Base-by-base conservation (phyloP, 2,797 vertebrate genomes). In the Alfaro cultratus region DNA sequence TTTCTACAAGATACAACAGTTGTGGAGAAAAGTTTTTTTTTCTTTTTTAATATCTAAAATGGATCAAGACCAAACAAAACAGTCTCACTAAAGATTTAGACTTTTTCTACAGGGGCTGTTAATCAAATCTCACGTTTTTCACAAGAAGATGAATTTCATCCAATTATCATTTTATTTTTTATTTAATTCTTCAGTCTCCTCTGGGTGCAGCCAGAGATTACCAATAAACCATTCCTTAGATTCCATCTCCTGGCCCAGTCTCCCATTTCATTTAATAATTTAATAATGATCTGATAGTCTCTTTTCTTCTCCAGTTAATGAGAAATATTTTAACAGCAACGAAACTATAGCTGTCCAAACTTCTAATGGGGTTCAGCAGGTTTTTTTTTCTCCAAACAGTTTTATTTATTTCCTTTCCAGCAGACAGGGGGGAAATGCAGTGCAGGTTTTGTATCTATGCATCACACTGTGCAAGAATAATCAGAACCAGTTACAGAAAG, bases 241-340 rank as follows among this genome's bases (percentile, higher is more conserved):
- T 73, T 47, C 43, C 41, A 78, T 70, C 34, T 76, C 41, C 36
- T 55, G n/a, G 49, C 36, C 64, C 47, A n/a, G 29, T n/a, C 1
- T 76, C 49, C 49, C 39, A 62, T 64, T 45, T 64, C 47, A 46
- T 57, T 39, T 47, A 12, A n/a, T 76, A 74, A 60, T 31, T 70
- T 21, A 46, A 76, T 68, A 47, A 47, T 12, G 41, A 47, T 77
- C 29, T 49, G 70, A 53, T 26, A 78, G 64, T 45, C 11, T 76
- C 36, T 46, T 16, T 1, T 73, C 29, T 79, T 68, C 47, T 41
- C 3, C 9, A 60, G 31, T 31, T 47, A 53, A 78, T 46, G n/a
- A 49, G 18, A 64, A 80, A 55, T 57, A 7, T 49, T 73, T 39
- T 72, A 57, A 72, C 23, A 74, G 23, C 34, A 77, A 80, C 15